Conservation (phyloP, 2,888 invertebrate genomes). For the Drosophila niveifrons region DNA sequence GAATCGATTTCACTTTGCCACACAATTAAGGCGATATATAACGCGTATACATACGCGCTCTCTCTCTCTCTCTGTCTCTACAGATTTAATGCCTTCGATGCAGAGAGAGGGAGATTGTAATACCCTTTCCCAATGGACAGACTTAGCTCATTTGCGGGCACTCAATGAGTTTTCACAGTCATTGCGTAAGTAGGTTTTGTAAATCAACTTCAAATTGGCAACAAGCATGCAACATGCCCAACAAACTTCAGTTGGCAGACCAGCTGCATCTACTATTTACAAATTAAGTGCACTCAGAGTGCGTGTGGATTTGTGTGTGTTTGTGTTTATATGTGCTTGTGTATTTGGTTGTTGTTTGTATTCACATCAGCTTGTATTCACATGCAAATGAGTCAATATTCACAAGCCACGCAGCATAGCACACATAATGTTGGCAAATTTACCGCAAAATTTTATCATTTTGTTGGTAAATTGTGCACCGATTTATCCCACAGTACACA, state of each 20-base stretch:
- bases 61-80: background rate
- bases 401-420: constrained; percentile 19
- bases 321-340: background rate
- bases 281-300: constrained; percentile 55
- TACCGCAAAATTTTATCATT: constrained; percentile 45
- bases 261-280: constrained; percentile 56
- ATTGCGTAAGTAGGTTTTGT: constrained; percentile 42
- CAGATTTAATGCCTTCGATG: background rate
- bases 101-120: background rate
- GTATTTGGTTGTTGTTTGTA: constrained; percentile 20
- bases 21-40: constrained; percentile 33
- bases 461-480: constrained; percentile 40
- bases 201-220: constrained; percentile 55
- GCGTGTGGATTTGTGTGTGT: constrained; percentile 11
- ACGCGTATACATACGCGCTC: background rate
- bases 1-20: constrained; percentile 31
- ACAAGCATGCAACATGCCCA: constrained; percentile 22
- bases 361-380: constrained; percentile 16
- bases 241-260: constrained; percentile 43
- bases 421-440: constrained; percentile 44
- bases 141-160: constrained; percentile 40
- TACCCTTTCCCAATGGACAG: background rate
- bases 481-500: constrained; percentile 8
- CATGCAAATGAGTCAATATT: constrained; percentile 45
- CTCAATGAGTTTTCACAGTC: constrained; percentile 42